These are phyloP conservation scores for Alouatta palliata DNA, from an alignment of 2,113 vertebrate species.

Conservation along the genomic window DNA sequence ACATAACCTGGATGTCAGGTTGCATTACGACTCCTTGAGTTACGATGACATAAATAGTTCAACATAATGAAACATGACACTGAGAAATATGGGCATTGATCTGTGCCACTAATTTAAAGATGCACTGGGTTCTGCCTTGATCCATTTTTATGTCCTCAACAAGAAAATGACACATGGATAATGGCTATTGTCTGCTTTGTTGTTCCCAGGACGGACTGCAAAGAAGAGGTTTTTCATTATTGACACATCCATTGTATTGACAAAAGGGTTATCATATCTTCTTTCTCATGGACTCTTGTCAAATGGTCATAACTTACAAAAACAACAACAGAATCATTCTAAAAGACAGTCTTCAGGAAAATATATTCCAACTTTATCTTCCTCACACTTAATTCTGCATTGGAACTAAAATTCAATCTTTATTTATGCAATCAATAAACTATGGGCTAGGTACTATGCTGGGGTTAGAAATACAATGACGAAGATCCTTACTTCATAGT, in stretches of 20 bases:
- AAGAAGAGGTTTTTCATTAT: constrained; percentile 79
- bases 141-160: constrained; percentile 80
- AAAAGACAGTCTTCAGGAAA: constrained; percentile 49
- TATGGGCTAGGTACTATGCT: not conserved
- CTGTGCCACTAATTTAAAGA: constrained; percentile 83
- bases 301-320: constrained; percentile 67
- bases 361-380: constrained; percentile 29
- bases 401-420: constrained; percentile 25
- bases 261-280: constrained; percentile 79
- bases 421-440: constrained; percentile 44
- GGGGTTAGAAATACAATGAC: not conserved
- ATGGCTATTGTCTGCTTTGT: constrained; percentile 84
- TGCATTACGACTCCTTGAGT: constrained; percentile 74
- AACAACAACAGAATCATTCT: constrained; percentile 51
- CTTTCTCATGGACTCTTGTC: constrained; percentile 75
- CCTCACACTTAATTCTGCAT: not conserved
- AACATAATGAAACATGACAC: constrained; percentile 83
- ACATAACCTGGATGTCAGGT: constrained; percentile 76
- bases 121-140: constrained; percentile 76
- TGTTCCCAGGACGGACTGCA: constrained; percentile 77
- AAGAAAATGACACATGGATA: constrained; percentile 82
- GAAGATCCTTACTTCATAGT: not conserved
- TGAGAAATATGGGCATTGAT: constrained; percentile 82
- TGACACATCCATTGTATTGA: constrained; percentile 81
- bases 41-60: constrained; percentile 74